Conservation (phyloP, 2,113 vertebrate genomes). For the Lepus timidus region DNA sequence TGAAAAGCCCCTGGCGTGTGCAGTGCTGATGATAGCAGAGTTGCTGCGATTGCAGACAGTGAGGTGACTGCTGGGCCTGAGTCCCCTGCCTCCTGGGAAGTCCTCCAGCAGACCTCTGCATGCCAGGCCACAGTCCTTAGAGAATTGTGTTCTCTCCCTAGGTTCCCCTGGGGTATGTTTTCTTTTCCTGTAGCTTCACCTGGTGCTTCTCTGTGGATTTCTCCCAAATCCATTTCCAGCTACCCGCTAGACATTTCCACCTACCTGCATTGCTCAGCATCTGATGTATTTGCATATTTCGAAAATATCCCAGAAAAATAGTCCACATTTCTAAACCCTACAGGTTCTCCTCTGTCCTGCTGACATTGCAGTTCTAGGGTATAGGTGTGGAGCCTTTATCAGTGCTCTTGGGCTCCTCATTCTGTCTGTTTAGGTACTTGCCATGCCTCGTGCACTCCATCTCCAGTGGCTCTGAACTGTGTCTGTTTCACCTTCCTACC, state of each 20-base stretch:
- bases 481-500: neutral
- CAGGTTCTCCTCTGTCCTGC: neutral
- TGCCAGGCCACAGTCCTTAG: neutral
- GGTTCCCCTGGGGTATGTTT: neutral
- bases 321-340: neutral
- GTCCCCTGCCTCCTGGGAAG: neutral
- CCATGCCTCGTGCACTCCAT: neutral
- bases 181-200: neutral
- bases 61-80: neutral
- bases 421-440: neutral
- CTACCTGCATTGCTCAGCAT: neutral
- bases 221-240: slow-evolving; percentile 32
- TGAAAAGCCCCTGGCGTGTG: neutral
- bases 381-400: neutral
- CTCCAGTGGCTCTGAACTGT: neutral
- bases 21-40: neutral
- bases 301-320: neutral
- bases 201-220: neutral
- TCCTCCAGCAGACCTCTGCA: neutral
- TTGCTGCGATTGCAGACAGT: neutral
- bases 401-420: neutral
- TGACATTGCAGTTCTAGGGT: neutral
- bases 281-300: neutral
- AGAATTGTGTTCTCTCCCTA: neutral
- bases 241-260: neutral